Evolutionary conservation across 1,140 invertebrate genomes (phyloP), one percentile per base, ranked within the genome.

Genomic region (Drosophila ercepeae): DNA sequence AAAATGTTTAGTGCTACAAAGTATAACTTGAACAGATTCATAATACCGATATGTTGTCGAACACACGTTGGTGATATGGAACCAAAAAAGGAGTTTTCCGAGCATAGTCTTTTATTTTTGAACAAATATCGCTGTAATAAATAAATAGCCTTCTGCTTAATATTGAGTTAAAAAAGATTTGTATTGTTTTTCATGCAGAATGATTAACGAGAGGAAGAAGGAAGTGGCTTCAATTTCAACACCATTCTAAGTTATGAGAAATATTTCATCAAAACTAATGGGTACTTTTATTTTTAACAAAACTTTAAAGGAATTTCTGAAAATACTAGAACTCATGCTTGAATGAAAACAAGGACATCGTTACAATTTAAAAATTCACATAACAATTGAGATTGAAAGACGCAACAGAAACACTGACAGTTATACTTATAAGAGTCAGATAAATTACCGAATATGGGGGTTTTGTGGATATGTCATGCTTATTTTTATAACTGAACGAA

Each of bases 381-480:
- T 25, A 49, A 58, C 21, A 11, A 4, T 42, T 57, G 39, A 23
- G 45, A 29, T 48, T 45, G 25, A 72, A 73, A 39, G 41, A 58
- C 42, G 36, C 36, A 44, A 52, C 41, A 39, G 21, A 59, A 34
- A 36, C 52, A 75, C 69, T 52, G 39, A 68, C 46, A 54, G 50
- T 52, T 52, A 81, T 46, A 32, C 1, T 11, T 32, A 8, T 60
- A 46, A 58, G 58, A 64, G 52, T 65, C 89, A 90, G 69, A 74
- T 83, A 41, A 78, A 89, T 94, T 92, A 95, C 95, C 92, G 92
- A 89, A 95, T 95, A 68, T 94, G 91, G 18, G 94, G 94, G 90
- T 95, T 95, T 68, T 93, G 93, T 4, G 94, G 94, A 90, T 94
- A 94, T 1, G 94, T 95, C 13, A 94, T 94, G 2, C 95, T 96